Evolutionary conservation across 2,113 vertebrate genomes (phyloP).

Genomic region (Motacilla tschutschensis): DNA sequence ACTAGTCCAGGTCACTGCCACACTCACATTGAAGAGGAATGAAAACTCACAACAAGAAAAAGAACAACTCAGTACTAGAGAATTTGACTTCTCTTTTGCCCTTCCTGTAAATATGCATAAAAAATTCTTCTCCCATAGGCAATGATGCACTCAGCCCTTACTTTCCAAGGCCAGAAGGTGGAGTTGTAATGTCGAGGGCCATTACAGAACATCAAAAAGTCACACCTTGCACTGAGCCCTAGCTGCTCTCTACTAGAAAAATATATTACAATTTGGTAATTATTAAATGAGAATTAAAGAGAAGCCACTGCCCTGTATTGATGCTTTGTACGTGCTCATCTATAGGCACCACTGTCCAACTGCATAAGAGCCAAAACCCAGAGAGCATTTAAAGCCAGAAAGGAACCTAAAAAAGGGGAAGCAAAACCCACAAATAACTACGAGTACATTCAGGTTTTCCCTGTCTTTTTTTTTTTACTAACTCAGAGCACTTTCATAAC

Average conservation of each 20-base stretch:
- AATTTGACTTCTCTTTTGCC: neutral
- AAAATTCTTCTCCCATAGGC: neutral
- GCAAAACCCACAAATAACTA: neutral
- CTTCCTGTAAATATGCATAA: neutral
- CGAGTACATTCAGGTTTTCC: neutral
- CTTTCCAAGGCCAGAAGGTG: slow-evolving; percentile 14
- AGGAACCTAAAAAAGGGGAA: neutral
- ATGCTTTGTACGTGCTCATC: neutral
- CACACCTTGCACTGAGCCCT: neutral
- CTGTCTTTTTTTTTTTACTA: neutral
- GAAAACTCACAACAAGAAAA: neutral
- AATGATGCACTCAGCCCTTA: neutral
- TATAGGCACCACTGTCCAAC: neutral
- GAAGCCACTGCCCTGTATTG: neutral
- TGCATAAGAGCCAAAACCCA: neutral
- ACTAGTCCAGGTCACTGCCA: neutral
- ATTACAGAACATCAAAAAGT: neutral
- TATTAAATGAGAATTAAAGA: neutral
- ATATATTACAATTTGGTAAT: neutral
- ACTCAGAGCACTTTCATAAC: neutral
- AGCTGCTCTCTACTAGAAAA: neutral
- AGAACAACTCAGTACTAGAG: neutral
- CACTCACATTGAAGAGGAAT: accelerated
- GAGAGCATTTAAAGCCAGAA: neutral
- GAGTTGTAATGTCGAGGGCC: neutral